Evolutionary conservation across 1,140 invertebrate species (phyloP), one percentile per base, ranked within the genome.

Genomic region (Orchestia grillus): DNA sequence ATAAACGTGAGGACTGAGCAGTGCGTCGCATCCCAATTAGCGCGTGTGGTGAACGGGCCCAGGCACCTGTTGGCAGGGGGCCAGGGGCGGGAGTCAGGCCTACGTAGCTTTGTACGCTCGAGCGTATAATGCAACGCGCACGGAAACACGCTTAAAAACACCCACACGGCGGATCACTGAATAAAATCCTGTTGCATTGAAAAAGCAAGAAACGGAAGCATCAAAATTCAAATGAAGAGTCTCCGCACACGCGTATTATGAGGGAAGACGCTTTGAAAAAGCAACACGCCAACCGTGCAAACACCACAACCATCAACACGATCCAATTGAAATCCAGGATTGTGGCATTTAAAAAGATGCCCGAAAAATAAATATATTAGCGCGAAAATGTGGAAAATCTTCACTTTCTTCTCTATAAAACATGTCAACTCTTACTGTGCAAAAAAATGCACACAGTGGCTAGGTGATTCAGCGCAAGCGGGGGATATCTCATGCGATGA

Each of bases 1-100:
- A 44, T 90, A 90, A 90, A 90, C 42, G 88, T 90, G n/a, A 90
- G 36, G 62, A 77, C 62, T 90, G 43, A 90, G 88, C n/a, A 90
- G 88, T 90, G 88, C 88, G 42, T 90, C 88, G 88, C 43, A 90
- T 43, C n/a, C 41, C 88, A 90, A 90, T 90, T 44, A 44, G 88
- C n/a, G 88, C 42, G 43, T 44, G 88, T 16, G 88, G 88, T 44
- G 88, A 42, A 90, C 88, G 88, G 41, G n/a, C 28, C 6, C 41
- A 36, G 6, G 88, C 88, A 44, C 15, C 88, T 42, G 88, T 44
- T 90, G 88, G 88, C n/a, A 15, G 88, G 15, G 0, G n/a, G 36
- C 88, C 88, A 90, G 62, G 28, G 62, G 62, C 62, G 62, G 11
- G 15, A 23, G 62, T 53, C 15, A 77, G 62, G 62, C 62, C 62